Evolutionary conservation across 2,113 vertebrate species (phyloP).

Genomic region (Balaeniceps rex): DNA sequence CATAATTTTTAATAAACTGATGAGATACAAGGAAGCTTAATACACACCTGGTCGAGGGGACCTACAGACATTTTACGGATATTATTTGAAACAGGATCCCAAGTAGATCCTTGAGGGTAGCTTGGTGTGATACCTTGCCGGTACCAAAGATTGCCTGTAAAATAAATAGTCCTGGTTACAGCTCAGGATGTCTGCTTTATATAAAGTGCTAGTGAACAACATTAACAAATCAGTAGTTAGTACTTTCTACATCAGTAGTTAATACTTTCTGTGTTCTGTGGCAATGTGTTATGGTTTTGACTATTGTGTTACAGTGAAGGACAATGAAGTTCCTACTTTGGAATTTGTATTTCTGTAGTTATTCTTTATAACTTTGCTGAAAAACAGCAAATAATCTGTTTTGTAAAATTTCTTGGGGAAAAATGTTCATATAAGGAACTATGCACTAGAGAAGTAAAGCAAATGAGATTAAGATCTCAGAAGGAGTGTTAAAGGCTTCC

Average conservation of each 20-base stretch:
- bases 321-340: neutral
- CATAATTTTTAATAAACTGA: neutral
- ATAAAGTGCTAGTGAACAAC: neutral
- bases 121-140: constrained; percentile 87
- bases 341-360: neutral
- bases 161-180: neutral
- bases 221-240: neutral
- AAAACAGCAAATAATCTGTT: neutral
- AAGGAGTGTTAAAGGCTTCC: neutral
- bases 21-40: neutral
- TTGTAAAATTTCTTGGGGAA: neutral
- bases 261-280: neutral
- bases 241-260: neutral
- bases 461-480: neutral
- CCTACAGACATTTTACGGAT: constrained; percentile 91
- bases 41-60: constrained; percentile 91
- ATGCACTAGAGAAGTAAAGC: neutral
- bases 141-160: constrained; percentile 90
- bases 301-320: neutral
- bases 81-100: constrained; percentile 95
- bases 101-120: constrained; percentile 91
- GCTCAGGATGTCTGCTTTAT: neutral
- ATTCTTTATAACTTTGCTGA: neutral
- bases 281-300: neutral
- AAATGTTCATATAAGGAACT: neutral